These are phyloP conservation scores for Cettia cetti DNA, from an alignment of 2,113 vertebrate genomes.

Conservation along the genomic window DNA sequence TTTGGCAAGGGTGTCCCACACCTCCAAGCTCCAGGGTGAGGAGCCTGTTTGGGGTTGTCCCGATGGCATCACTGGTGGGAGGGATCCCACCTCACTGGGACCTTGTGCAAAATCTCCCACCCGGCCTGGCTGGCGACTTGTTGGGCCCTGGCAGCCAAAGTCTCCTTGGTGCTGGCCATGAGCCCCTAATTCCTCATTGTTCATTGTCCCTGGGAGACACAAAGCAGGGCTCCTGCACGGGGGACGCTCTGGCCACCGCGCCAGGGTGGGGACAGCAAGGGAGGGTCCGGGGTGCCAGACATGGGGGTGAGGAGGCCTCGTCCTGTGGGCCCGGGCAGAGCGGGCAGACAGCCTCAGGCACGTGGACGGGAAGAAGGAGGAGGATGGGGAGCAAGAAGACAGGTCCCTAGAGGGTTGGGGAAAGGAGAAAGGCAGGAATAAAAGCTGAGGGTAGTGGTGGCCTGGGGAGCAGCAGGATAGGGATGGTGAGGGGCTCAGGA, in stretches of 20 bases:
- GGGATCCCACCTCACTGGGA: neutral
- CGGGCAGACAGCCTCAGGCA: accelerated
- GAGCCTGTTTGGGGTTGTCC: neutral
- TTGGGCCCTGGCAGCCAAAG: constrained; percentile 10
- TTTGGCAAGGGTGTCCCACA: neutral
- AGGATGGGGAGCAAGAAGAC: neutral
- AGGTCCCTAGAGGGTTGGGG: neutral
- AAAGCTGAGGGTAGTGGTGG: neutral
- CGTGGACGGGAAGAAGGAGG: neutral
- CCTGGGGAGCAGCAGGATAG: neutral
- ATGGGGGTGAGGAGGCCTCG: accelerated
- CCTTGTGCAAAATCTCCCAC: neutral
- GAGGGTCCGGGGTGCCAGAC: neutral
- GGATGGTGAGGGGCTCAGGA: neutral
- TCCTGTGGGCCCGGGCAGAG: accelerated
- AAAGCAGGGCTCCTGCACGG: neutral
- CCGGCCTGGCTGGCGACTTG: neutral
- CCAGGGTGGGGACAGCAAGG: accelerated
- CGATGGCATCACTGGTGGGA: accelerated
- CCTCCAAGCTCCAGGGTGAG: neutral
- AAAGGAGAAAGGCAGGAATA: neutral
- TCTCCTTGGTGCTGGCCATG: neutral
- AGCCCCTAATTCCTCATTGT: constrained; percentile 46
- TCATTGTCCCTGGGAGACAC: constrained; percentile 8
- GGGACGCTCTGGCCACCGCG: neutral